Base-by-base conservation (phyloP, 2,113 vertebrate genomes). In the Malurus cyaneus region DNA sequence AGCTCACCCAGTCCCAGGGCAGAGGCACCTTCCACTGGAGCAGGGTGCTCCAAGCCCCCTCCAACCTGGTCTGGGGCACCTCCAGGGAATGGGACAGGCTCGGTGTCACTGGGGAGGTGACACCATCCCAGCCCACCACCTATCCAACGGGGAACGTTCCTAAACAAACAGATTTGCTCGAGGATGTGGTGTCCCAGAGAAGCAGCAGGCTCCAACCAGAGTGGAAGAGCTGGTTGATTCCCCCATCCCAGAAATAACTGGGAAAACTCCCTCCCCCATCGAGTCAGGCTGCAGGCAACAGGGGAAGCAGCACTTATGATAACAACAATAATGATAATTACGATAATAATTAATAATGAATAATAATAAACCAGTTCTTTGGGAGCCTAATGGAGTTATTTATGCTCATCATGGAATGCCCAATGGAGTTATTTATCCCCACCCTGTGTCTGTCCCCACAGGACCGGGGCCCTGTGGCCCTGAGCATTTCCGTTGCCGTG, bases 401-500 rank as follows among this genome's bases (percentile, higher is more conserved):
- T 36, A 54, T 15, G 42, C 60, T 74, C 42, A 2, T 2, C 44
- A 36, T 26, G 52, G 44, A 65, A 64, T 72, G 61, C 57, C 34
- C n/a, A 2, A 3, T 29, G 76, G 54, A 39, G 31, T 28, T 72
- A 3, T 52, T 72, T 18, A n/a, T 39, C 62, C 56, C 16, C 50
- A 18, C 7, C 53, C 9, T 1, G 29, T 8, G 47, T 0, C 14
- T 53, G 80, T 39, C 49, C 84, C 34, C 5, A 7, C 79, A 6
- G 57, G 29, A 84, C 18, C 2, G 0, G 7, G 21, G 31, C 46
- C 52, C 49, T 0, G 0, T 23, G 76, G 47, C 42, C 46, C 23
- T 0, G 1, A 4, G 50, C 12, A 0, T 32, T 12, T 4, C 60
- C 1, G 0, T 3, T 26, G 9, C 1, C 0, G 0, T 14, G 49